Base-by-base conservation (phyloP, 2,797 vertebrate species). In the Enteromius fasciolatus region DNA sequence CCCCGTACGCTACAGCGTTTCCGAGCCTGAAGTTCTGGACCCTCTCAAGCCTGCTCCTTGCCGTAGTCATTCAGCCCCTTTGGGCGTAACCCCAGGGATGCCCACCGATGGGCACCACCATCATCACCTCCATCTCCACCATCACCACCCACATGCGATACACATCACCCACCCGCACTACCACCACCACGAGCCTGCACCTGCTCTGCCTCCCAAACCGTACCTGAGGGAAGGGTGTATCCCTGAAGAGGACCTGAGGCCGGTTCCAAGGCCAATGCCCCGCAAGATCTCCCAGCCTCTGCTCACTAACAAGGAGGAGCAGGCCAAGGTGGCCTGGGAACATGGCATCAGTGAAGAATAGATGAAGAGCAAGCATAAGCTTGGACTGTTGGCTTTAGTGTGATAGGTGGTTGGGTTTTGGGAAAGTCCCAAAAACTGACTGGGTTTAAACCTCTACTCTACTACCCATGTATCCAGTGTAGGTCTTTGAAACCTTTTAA, bases 1-100 rank as follows among this genome's bases (percentile, higher is more conserved):
- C 90, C 97, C 97, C 78, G 97, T 99, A 88, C 97, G 97, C 94
- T 99, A 98, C 87, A 97, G 98, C 70, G 94, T 97, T 82, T 95
- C 97, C 1, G 98, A 99, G 89, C 95, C 97, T 12, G 97, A 99
- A 74, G 94, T 96, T 73, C 93, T 97, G 83, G 97, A 99, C 92
- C 94, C 95, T 0, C 94, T 88, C 91, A 99, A 96, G 91, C 89
- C 90, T 89, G 95, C 96, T 90, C 95, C 95, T 23, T 96, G 95
- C 85, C 93, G 95, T 89, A 96, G 95, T 91, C 95, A 95, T 93
- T 96, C 96, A 1, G 96, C 96, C 86, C 96, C 96, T 0, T 91
- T 93, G 36, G 95, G 94, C 81, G 95, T 92, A 88, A 93, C 94
- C 91, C 95, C 95, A 87, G 73, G 64, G 39, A 41, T 85, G 54